Conservation (phyloP, 2,113 vertebrate genomes). For the Oncorhynchus kisutch region DNA sequence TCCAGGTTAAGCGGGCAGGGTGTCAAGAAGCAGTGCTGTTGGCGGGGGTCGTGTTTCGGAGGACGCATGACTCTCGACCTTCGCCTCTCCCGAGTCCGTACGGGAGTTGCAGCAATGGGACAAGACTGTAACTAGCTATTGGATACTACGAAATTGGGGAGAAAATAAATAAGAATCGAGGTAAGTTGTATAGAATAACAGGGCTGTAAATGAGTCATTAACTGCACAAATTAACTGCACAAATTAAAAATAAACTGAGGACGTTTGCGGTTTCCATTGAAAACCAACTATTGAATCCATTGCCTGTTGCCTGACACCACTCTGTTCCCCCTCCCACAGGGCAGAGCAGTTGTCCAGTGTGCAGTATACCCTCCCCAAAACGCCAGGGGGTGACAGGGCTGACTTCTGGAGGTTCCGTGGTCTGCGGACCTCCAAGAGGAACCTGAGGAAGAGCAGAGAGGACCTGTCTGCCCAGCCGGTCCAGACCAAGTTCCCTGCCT, state of each 20-base stretch:
- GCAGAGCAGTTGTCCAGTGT: conserved; percentile 97
- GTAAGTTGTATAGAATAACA: neutral
- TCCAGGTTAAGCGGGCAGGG: too few relatives aligned
- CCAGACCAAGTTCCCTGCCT: conserved; percentile 97
- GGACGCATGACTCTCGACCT: too few relatives aligned
- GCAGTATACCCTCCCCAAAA: conserved; percentile 97
- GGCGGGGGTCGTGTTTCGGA: too few relatives aligned
- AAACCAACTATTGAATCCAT: neutral
- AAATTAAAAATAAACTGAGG: too few relatives aligned
- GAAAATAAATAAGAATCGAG: too few relatives aligned
- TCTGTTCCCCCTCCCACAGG: conserved; percentile 61
- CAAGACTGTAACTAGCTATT: too few relatives aligned
- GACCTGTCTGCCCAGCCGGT: conserved; percentile 96
- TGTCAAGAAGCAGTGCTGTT: too few relatives aligned
- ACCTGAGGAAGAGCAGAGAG: conserved; percentile 95
- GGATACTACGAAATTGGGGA: too few relatives aligned
- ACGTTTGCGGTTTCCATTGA: neutral
- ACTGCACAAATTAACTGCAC: too few relatives aligned
- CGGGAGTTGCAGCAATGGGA: too few relatives aligned
- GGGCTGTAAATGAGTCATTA: neutral
- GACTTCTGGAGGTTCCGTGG: conserved; percentile 98
- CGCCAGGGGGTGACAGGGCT: conserved; percentile 90
- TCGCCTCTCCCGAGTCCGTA: too few relatives aligned
- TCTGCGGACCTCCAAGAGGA: conserved; percentile 94
- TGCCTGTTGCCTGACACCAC: neutral